Conservation (phyloP, 1,140 invertebrate species). For the Pteromalus puparum region DNA sequence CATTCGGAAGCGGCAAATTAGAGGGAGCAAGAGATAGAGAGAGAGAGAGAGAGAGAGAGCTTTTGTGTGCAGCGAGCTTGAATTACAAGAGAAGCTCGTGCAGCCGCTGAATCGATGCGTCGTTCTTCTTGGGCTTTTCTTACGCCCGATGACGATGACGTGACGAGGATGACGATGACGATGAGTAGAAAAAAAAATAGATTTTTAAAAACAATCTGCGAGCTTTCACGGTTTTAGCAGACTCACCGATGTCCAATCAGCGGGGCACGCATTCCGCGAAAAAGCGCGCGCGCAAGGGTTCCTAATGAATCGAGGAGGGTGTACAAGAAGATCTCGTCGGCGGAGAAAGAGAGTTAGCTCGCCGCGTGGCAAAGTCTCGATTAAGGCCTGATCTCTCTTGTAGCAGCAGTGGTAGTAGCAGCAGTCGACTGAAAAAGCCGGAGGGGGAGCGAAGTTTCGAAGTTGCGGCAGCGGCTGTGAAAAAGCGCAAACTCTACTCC, state of each 20-base stretch:
- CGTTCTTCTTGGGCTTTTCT: not conserved
- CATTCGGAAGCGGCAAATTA: conserved; percentile 44
- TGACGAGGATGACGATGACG: not conserved
- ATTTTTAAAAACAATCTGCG: not conserved
- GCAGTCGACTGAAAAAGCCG: conserved; percentile 39
- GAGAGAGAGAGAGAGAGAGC: conserved; percentile 23
- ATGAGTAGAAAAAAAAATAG: not conserved
- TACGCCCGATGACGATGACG: not conserved
- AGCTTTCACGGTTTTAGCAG: not conserved
- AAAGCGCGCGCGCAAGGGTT: not conserved
- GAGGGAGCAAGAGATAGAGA: conserved; percentile 22
- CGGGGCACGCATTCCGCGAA: not conserved
- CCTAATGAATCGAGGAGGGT: conserved; percentile 25
- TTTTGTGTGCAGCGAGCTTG: not conserved
- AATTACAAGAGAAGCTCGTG: conserved; percentile 20
- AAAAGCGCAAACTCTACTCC: conserved; percentile 34
- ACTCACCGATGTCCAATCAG: not conserved
- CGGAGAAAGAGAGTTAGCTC: not conserved
- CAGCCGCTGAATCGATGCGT: not conserved
- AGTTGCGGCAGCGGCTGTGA: conserved; percentile 38
- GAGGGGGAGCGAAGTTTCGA: conserved; percentile 40
- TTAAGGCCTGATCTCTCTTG: conserved; percentile 68
- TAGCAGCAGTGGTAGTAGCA: not conserved
- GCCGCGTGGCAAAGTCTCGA: conserved; percentile 56
- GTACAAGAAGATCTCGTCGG: conserved; percentile 25